phyloP scores from a whole-genome alignment of 2,797 vertebrate species.

The Muscicapa striata region DNA sequence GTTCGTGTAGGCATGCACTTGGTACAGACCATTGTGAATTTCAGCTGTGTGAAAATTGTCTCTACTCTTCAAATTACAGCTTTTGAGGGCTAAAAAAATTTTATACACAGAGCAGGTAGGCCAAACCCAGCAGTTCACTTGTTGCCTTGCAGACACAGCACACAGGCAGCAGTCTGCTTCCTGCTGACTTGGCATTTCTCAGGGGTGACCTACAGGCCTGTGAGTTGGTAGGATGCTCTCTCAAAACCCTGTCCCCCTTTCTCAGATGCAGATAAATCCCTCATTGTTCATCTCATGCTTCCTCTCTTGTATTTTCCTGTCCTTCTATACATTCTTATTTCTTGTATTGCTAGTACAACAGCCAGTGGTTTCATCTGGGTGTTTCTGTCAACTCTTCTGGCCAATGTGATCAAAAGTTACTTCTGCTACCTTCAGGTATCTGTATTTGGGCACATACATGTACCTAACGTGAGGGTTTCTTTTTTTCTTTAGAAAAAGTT shows the following conservation, averaged over 20 bases:
- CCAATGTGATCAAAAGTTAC: neutral
- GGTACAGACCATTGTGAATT: neutral
- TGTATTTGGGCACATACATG: neutral
- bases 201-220: neutral
- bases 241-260: neutral
- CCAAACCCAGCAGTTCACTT: neutral
- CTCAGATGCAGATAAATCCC: neutral
- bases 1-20: neutral
- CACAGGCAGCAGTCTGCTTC: neutral
- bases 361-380: neutral
- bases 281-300: neutral
- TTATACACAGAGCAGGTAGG: neutral
- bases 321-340: neutral
- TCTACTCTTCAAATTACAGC: neutral
- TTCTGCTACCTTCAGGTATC: neutral
- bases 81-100: neutral
- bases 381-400: neutral
- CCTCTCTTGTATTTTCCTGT: neutral
- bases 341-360: neutral
- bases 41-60: neutral
- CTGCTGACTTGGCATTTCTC: fast-evolving
- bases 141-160: neutral
- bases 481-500: neutral
- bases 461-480: neutral
- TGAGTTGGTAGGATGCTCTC: neutral